Percentiles rank a stretch among this genome's conserved stretches.
Evolutionary conservation across 2,888 invertebrate genomes (phyloP).

Genomic region (Caenorhabditis sinica): DNA sequence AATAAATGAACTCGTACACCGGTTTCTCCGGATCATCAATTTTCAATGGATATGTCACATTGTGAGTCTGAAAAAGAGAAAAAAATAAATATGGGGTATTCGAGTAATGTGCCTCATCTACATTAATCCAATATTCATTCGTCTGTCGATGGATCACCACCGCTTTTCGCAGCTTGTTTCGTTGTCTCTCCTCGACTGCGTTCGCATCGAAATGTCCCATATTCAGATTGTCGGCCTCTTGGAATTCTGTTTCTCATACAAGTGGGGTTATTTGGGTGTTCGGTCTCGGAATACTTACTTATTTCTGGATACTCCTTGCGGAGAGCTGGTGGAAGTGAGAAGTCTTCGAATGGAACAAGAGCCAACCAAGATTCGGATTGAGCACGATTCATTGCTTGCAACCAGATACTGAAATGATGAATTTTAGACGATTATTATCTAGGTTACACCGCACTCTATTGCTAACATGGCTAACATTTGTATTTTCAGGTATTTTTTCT

Average conservation of each 20-base stretch:
- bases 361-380: conserved; percentile 73
- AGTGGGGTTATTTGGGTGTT: neutral
- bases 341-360: conserved; percentile 69
- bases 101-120: conserved; percentile 3
- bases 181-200: conserved; percentile 36
- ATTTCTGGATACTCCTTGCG: neutral
- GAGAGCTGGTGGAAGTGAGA: conserved; percentile 49
- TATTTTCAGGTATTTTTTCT: neutral
- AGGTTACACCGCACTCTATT: no score
- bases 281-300: conserved; percentile 14
- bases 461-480: no score
- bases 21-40: conserved; percentile 46
- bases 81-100: no score
- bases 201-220: conserved; percentile 35
- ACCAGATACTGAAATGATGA: conserved; percentile 73
- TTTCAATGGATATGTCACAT: conserved; percentile 65
- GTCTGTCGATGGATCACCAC: conserved; percentile 17
- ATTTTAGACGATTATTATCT: no score
- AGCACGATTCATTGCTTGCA: conserved; percentile 72
- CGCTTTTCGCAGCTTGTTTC: conserved; percentile 8
- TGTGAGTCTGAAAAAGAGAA: conserved; percentile 62
- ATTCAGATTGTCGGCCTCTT: conserved; percentile 35
- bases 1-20: conserved; percentile 62
- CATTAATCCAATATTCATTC: conserved; percentile 62
- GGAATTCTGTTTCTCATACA: conserved; percentile 32